Evolutionary conservation across 2,888 invertebrate species (phyloP), one percentile per base, ranked within the genome.

Genomic region (Ophion slaviceki): DNA sequence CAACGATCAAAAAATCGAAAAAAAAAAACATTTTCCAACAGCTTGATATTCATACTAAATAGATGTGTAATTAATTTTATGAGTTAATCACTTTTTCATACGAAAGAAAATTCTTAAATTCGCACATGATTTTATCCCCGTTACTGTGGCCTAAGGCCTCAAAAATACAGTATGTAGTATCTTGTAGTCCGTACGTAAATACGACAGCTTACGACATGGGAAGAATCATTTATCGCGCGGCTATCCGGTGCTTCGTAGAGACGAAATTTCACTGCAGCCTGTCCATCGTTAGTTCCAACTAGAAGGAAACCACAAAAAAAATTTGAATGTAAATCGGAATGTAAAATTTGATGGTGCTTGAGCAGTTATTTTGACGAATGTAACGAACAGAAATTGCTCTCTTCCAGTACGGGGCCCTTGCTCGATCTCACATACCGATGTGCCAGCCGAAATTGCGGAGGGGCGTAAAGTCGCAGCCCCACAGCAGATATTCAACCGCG

Each of bases 401-500:
- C 87, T 84, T 88, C 57, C 89, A 90, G 90, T 87, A 81, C 80
- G 88, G 85, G 66, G 75, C 86, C 61, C 77, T 64, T 28, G 82
- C 78, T 70, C 88, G 86, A 79, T 87, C 86, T 20, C 86, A 84
- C 47, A 62, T 77, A 53, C 79, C 83, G 40, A n/a, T 68, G 75
- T 85, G 64, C 66, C 89, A 90, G 79, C 86, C 87, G 72, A 90
- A 90, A 80, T 80, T 87, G 68, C 87, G 89, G 17, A 82, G 86
- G 68, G 87, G 86, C 10, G 79, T 81, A 0, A 89, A 89, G 78
- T 82, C 88, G 20, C 89, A 88, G 82, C 79, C 85, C 62, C 74
- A 86, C 2, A 82, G 86, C 47, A 86, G 89, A 76, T 72, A 82
- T 32, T 64, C 86, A 59, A 24, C 71, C 24, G 61, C 84, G 67